Base-by-base conservation (phyloP, 2,797 vertebrate species). In the Hirundo rustica region DNA sequence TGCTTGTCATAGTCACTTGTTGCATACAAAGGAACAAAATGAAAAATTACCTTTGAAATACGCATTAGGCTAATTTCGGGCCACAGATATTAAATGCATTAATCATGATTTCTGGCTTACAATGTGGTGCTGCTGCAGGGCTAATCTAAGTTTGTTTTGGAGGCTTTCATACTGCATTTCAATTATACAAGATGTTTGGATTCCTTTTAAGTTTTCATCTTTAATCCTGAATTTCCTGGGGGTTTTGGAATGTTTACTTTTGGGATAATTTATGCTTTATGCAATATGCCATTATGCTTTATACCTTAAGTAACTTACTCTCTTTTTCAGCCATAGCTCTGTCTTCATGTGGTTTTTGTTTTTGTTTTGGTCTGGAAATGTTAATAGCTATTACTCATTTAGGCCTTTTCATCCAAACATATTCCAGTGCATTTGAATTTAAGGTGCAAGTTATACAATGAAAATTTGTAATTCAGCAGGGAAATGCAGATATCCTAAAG, bases 301-400 rank as follows among this genome's bases (percentile, higher is more conserved):
- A 68, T 88, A 85, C 57, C 47, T 85, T 85, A 73, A 93, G 58
- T 64, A 87, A 85, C 75, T 45, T 44, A 85, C 89, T 83, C 1
- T 77, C 47, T 61, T 92, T 91, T 88, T 89, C 91, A 84, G 0
- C 27, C 40, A 70, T 45, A 83, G 53, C 36, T 92, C 50, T 74
- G 75, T 44, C 87, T 96, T 94, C 54, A 89, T 95, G 68, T 60
- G 50, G 57, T 32, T 34, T 94, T 95, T 96, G 73, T 13, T 89
- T 94, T 89, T 92, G 89, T 86, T 95, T 96, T 90, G 88, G 88
- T 95, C 92, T 96, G 73, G 72, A 93, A 95, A 78, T 84, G 88
- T 88, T 92, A 91, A 84, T 92, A 92, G 91, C 70, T 92, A 42
- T 93, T 89, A 73, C 27, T 93, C 64, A 89, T 60, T 55, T 79